phyloP scores from a whole-genome alignment of 2,113 vertebrate genomes.

The Leucopsar rothschildi region DNA sequence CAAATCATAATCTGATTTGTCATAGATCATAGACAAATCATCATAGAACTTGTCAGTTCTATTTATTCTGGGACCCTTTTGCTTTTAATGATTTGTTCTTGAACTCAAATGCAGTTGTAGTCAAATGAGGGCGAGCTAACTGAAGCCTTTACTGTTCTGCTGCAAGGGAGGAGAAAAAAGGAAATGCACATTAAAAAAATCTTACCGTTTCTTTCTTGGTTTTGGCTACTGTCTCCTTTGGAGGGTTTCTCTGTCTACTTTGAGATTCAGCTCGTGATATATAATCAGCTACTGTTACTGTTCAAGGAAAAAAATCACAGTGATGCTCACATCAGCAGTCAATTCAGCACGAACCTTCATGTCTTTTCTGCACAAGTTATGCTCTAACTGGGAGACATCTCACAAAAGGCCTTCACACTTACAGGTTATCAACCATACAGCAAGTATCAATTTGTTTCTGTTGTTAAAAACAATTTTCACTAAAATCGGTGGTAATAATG shows the following conservation, averaged over 20 bases:
- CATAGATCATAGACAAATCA: too few relatives aligned
- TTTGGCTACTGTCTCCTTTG: slow-evolving; percentile 87
- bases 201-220: slow-evolving; percentile 92
- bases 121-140: background rate
- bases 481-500: background rate
- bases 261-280: slow-evolving; percentile 98
- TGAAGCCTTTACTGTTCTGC: background rate
- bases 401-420: slow-evolving; percentile 38
- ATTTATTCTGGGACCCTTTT: background rate
- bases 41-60: background rate
- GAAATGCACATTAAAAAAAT: background rate
- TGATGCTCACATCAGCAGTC: slow-evolving; percentile 20
- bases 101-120: background rate
- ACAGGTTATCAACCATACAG: background rate
- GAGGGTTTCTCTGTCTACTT: slow-evolving; percentile 89
- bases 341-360: background rate
- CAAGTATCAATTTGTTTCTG: background rate
- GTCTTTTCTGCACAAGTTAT: background rate
- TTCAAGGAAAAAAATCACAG: slow-evolving; percentile 71
- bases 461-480: background rate
- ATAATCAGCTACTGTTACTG: slow-evolving; percentile 98
- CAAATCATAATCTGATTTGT: background rate
- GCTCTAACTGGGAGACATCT: background rate
- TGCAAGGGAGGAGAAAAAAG: background rate
- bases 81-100: background rate